Evolutionary conservation across 2,797 vertebrate species (phyloP), one percentile per base, ranked within the genome.

Genomic region (Emys orbicularis): DNA sequence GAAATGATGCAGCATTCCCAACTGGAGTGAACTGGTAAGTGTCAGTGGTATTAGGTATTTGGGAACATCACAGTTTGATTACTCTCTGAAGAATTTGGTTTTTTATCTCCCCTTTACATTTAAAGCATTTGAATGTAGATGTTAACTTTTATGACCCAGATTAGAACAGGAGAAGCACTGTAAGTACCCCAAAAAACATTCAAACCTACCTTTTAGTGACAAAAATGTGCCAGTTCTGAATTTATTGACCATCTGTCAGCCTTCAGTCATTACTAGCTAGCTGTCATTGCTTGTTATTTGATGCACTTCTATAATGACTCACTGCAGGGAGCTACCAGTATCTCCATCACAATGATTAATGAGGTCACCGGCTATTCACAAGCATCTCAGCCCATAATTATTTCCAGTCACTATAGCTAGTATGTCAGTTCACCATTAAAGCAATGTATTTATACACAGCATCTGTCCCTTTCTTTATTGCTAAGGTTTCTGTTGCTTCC

Each of bases 191-290:
- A 47, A 77, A 97, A 86, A 61, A 8, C 85, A 77, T 97, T 97
- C 94, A 97, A 95, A 96, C 34, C 81, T 95, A 96, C 84, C 95
- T 97, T 97, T 96, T 97, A 90, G 92, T 95, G 96, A 93, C 93
- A 97, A 97, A 97, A 97, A 97, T 97, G 57, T 96, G 95, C 96
- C 96, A 94, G 84, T 93, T 95, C 90, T 95, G 95, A 97, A 98
- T 98, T 97, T 98, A 98, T 97, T 97, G 97, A 97, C 98, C 98
- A 98, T 98, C 98, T 98, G 98, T 98, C 97, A 98, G 97, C 93
- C 92, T 98, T 98, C 96, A 97, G 90, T 98, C 96, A 97, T 88
- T 96, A 91, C 68, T 90, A 96, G 97, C 93, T 97, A 92, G 95
- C 95, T 98, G 98, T 97, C 98, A 97, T 95, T 97, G 93, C 97